Conservation (phyloP, 1,140 invertebrate species). For the Amphibalanus amphitrite region DNA sequence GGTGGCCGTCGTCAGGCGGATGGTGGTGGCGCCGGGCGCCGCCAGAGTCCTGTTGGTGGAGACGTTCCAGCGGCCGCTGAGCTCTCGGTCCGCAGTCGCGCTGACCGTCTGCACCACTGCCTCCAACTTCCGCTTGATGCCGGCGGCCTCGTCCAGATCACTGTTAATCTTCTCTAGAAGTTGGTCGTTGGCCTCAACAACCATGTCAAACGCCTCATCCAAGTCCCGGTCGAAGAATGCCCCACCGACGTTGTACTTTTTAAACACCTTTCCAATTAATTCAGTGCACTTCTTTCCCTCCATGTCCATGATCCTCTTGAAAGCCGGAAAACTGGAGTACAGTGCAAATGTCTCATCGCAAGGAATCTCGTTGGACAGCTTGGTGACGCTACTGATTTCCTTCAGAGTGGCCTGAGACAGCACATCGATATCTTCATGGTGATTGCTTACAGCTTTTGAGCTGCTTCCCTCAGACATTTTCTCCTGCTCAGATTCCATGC, state of each 20-base stretch:
- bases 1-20: constrained; percentile 48
- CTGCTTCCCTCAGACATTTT: no score
- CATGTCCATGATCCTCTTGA: background rate
- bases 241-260: background rate
- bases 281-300: background rate
- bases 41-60: constrained; percentile 17
- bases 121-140: constrained; percentile 38
- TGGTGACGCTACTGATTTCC: background rate
- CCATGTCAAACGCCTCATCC: constrained; percentile 53
- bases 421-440: no score
- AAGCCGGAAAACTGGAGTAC: background rate
- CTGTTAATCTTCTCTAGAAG: constrained; percentile 53
- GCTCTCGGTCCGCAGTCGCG: constrained; percentile 22
- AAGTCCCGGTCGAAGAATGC: constrained; percentile 26
- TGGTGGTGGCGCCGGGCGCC: constrained; percentile 16
- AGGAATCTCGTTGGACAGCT: background rate
- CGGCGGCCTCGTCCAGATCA: constrained; percentile 49
- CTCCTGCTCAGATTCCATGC: no score
- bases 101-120: constrained; percentile 29
- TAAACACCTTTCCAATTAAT: background rate
- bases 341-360: background rate
- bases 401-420: background rate
- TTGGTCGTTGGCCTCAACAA: constrained; percentile 56
- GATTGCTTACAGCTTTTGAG: no score
- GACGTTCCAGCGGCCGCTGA: constrained; percentile 37